Percentiles rank a stretch among this genome's conserved stretches.
These are phyloP conservation scores for Gouania willdenowi DNA, from an alignment of 2,797 vertebrate genomes.

Conservation along the genomic window DNA sequence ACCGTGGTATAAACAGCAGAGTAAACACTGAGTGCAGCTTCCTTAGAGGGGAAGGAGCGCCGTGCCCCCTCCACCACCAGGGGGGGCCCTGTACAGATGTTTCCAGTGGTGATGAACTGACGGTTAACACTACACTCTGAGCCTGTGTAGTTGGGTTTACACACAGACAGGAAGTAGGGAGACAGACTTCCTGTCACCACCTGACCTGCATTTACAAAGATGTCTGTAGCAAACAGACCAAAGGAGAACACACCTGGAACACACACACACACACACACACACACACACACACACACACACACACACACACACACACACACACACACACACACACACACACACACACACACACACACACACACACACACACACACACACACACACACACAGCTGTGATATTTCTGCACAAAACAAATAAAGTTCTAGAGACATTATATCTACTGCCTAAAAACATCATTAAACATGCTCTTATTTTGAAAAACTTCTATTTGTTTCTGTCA, in stretches of 20 bases:
- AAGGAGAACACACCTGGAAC: constrained; percentile 92
- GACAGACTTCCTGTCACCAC: constrained; percentile 94
- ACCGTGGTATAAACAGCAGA: constrained; percentile 95
- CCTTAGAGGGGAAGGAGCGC: constrained; percentile 95
- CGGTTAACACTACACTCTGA: constrained; percentile 84
- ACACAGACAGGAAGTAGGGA: constrained; percentile 94
- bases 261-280: constrained; percentile 4
- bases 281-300: too few relatives aligned
- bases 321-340: too few relatives aligned
- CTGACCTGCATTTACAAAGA: constrained; percentile 96
- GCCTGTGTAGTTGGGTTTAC: constrained; percentile 96
- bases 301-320: too few relatives aligned
- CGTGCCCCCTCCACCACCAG: constrained; percentile 86
- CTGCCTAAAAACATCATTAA: too few relatives aligned
- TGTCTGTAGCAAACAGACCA: constrained; percentile 96
- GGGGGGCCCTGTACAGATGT: constrained; percentile 92
- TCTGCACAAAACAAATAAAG: too few relatives aligned
- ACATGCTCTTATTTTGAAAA: too few relatives aligned
- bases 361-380: too few relatives aligned
- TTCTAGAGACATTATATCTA: too few relatives aligned
- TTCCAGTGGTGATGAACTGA: constrained; percentile 88
- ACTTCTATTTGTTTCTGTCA: too few relatives aligned
- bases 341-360: too few relatives aligned
- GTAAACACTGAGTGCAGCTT: constrained; percentile 93
- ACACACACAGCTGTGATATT: too few relatives aligned